These are phyloP conservation scores for Leistus spinibarbis DNA, from an alignment of 2,888 invertebrate genomes.

Conservation along the genomic window DNA sequence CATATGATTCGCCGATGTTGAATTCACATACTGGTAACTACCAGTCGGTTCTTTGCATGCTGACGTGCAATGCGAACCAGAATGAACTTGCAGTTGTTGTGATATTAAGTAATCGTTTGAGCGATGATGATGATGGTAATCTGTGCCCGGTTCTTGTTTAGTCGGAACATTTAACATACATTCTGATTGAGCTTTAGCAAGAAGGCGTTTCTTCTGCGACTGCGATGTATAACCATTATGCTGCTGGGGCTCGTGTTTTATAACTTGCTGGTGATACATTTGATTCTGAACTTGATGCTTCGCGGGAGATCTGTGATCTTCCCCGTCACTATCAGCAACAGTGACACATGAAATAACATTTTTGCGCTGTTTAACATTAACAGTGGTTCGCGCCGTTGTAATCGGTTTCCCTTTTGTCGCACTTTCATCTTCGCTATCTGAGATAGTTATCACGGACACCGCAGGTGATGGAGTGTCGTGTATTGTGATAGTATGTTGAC, in stretches of 20 bases:
- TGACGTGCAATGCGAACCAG: constrained; percentile 52
- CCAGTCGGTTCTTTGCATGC: constrained; percentile 61
- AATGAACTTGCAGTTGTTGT: constrained; percentile 44
- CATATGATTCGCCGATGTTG: constrained; percentile 55
- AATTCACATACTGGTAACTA: constrained; percentile 58
- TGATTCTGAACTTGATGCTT: constrained; percentile 49
- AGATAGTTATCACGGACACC: constrained; percentile 93
- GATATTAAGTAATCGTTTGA: constrained; percentile 49
- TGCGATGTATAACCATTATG: constrained; percentile 63
- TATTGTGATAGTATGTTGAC: constrained; percentile 90
- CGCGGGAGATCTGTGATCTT: constrained; percentile 65
- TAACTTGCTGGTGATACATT: constrained; percentile 49
- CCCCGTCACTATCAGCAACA: constrained; percentile 76
- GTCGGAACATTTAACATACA: constrained; percentile 67
- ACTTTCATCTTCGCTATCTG: constrained; percentile 91
- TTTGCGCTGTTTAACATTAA: constrained; percentile 61
- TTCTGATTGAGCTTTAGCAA: constrained; percentile 85
- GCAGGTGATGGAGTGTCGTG: constrained; percentile 95
- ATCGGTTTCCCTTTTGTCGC: constrained; percentile 56
- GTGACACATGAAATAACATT: constrained; percentile 81
- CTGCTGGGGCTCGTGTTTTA: constrained; percentile 64
- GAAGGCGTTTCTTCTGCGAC: constrained; percentile 86
- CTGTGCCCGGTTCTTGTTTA: constrained; percentile 66
- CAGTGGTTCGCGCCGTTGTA: constrained; percentile 45
- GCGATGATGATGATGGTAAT: constrained; percentile 59